phyloP scores from a whole-genome alignment of 2,113 vertebrate genomes.

The Oenanthe melanoleuca region DNA sequence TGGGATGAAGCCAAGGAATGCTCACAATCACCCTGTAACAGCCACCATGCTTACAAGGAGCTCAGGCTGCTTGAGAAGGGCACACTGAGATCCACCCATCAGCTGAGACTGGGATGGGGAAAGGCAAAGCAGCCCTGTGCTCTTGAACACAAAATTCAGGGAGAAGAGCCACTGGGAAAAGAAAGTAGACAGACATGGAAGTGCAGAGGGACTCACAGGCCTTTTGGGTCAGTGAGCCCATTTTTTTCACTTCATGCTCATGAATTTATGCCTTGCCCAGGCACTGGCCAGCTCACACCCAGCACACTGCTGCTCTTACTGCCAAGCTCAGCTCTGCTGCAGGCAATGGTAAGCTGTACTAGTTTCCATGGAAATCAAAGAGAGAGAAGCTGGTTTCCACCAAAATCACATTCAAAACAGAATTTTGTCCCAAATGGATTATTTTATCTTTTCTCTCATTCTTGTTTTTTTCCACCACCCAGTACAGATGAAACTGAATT shows the following conservation, averaged over 20 bases:
- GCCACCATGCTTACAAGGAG: not conserved
- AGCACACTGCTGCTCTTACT: not conserved
- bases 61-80: not conserved
- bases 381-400: constrained; percentile 40
- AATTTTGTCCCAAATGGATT: not conserved
- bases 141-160: not conserved
- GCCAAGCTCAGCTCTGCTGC: constrained; percentile 10
- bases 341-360: constrained; percentile 9
- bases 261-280: not conserved
- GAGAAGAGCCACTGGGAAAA: not conserved
- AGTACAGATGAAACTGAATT: not conserved
- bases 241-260: not conserved
- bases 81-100: not conserved
- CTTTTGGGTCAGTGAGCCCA: not conserved
- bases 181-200: not conserved
- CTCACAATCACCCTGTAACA: not conserved
- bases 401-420: constrained; percentile 24
- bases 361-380: constrained; percentile 74
- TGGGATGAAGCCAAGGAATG: not conserved
- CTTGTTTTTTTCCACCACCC: not conserved
- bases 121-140: not conserved
- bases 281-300: not conserved
- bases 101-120: not conserved
- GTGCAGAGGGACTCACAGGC: not conserved
- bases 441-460: not conserved